Base-by-base conservation (phyloP, 1,140 invertebrate genomes). In the Leptopilina clavipes region DNA sequence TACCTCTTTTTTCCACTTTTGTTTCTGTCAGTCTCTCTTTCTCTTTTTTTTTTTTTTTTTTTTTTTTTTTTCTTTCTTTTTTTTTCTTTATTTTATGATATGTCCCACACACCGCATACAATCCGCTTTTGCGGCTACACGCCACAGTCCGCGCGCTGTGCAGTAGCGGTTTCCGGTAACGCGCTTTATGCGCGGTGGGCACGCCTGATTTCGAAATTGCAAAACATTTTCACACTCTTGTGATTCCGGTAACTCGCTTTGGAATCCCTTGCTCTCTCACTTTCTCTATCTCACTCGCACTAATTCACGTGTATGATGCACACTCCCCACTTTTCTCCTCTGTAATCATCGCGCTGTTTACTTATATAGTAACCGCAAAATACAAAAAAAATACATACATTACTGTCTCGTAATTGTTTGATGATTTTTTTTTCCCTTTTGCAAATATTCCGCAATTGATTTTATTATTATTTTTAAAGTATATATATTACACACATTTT, bases 161-260 rank as follows among this genome's bases (percentile, higher is more conserved):
- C 81, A 81, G 81, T 79, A 77, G 74, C 76, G 82, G 87, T 84
- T 86, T 88, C 84, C 85, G 84, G 84, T 84, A 86, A 88, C 85
- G 83, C 85, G 87, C 86, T 86, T 87, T 87, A 77, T 80, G 82
- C 82, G 81, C 79, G 86, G 74, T 75, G 82, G 78, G 83, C 83
- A 87, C 83, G 86, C 84, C 85, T 87, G 86, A 88, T 89, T 89
- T 89, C 85, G 84, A 84, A 83, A 89, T 89, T 89, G 88, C 87
- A 88, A 89, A 89, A 89, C 87, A 89, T 89, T 89, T 89, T 89
- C 87, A 89, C 88, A 87, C 88, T 89, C 86, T 85, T 79, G 84
- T 89, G 87, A 83, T 86, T 88, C 76, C 81, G 79, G 80, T 79
- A 79, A 79, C 52, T 45, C 22, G 45, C 72, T 43, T 52, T 73